phyloP scores from a whole-genome alignment of 2,888 invertebrate genomes.

The Icerya purchasi region DNA sequence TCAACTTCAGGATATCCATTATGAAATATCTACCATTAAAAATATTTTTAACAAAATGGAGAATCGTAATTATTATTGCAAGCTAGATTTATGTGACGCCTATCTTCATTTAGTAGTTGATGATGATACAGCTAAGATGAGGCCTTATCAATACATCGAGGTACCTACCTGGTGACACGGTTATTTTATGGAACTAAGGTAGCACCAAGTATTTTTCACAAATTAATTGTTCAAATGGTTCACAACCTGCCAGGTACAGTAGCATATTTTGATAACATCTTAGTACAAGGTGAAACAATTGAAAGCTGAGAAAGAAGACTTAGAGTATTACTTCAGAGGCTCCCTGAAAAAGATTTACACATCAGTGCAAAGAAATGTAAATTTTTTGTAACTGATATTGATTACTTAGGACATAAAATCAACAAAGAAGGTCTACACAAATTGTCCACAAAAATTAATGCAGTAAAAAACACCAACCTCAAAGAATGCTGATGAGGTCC shows the following conservation, averaged over 20 bases:
- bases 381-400: constrained; percentile 4
- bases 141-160: constrained; percentile 6
- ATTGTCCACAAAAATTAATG: too few relatives aligned
- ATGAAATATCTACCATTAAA: constrained; percentile 4
- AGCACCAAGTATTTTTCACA: constrained; percentile 7
- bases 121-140: neutral
- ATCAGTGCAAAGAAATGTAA: constrained; percentile 5
- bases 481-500: constrained; percentile 1
- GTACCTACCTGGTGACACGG: constrained; percentile 4
- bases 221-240: constrained; percentile 7
- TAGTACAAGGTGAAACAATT: constrained; percentile 2
- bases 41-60: constrained; percentile 13
- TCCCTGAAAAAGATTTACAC: neutral
- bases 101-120: constrained; percentile 15
- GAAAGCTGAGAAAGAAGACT: neutral
- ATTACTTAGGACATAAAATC: too few relatives aligned
- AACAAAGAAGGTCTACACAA: too few relatives aligned
- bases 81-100: constrained; percentile 11
- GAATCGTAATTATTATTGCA: constrained; percentile 16
- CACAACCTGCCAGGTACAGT: neutral
- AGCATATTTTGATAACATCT: constrained; percentile 6
- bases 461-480: constrained; percentile 3
- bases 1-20: constrained; percentile 14
- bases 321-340: constrained; percentile 1
- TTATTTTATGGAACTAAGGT: constrained; percentile 7